Conservation (phyloP, 2,888 invertebrate genomes). For the Ophioninae sp. region DNA sequence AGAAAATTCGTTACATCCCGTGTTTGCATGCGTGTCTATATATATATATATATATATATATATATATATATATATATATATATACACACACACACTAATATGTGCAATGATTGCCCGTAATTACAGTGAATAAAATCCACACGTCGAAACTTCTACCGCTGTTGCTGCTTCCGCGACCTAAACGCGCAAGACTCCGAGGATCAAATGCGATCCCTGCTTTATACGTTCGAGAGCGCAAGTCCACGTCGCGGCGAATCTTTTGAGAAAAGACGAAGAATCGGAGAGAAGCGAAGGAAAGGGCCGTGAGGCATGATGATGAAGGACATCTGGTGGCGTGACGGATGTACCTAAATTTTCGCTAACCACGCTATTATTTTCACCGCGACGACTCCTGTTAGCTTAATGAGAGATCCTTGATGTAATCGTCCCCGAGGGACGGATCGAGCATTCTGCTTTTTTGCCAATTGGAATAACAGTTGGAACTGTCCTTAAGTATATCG, state of each 20-base stretch:
- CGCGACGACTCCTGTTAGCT: background rate
- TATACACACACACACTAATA: too few relatives aligned
- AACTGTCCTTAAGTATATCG: background rate
- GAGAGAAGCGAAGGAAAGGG: background rate
- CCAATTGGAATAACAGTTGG: background rate
- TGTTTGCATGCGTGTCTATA: too few relatives aligned
- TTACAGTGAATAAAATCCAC: background rate
- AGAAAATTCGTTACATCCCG: too few relatives aligned
- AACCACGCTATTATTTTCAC: conserved; percentile 24
- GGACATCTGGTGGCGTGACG: conserved; percentile 26
- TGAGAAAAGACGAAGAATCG: background rate
- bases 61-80: too few relatives aligned
- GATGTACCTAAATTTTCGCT: conserved; percentile 48
- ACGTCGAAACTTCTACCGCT: background rate
- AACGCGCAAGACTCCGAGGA: conserved; percentile 10
- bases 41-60: too few relatives aligned
- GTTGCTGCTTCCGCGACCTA: background rate
- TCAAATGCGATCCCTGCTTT: background rate
- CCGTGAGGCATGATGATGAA: background rate
- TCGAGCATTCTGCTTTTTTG: background rate
- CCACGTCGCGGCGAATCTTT: background rate
- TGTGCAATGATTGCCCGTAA: background rate
- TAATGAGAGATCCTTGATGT: conserved; percentile 2
- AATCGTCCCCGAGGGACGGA: background rate
- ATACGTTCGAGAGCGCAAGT: background rate